phyloP scores from a whole-genome alignment of 2,113 vertebrate genomes.

The Cyanoderma ruficeps region DNA sequence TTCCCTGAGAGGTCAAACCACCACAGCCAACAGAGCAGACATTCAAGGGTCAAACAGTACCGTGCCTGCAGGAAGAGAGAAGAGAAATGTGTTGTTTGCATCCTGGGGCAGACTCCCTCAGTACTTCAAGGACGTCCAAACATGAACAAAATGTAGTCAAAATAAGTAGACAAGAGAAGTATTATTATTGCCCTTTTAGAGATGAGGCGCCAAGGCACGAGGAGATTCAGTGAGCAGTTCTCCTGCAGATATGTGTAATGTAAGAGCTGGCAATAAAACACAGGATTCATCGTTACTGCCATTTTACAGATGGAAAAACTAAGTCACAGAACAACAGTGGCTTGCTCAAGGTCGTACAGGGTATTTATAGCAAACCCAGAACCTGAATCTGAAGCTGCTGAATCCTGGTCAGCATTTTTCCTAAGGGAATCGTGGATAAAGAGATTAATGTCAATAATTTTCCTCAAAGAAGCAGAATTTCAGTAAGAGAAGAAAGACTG shows the following conservation, averaged over 20 bases:
- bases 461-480: constrained; percentile 10
- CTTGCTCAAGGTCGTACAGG: background rate
- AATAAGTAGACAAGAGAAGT: background rate
- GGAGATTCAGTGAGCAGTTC: background rate
- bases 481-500: background rate
- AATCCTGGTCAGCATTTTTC: constrained; percentile 23
- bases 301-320: constrained; percentile 23
- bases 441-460: constrained; percentile 15
- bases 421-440: background rate
- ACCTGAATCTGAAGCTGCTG: constrained; percentile 16
- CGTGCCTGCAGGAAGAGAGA: background rate
- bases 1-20: background rate
- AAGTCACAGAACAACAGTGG: background rate
- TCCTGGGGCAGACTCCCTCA: background rate
- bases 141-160: background rate
- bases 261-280: constrained; percentile 21
- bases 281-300: background rate
- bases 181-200: background rate
- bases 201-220: background rate
- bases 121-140: background rate
- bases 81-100: background rate
- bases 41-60: background rate
- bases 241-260: constrained; percentile 15
- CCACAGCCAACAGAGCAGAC: background rate
- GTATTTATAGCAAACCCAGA: constrained; percentile 36